phyloP scores from a whole-genome alignment of 2,888 invertebrate species.

The Nezara viridula region DNA sequence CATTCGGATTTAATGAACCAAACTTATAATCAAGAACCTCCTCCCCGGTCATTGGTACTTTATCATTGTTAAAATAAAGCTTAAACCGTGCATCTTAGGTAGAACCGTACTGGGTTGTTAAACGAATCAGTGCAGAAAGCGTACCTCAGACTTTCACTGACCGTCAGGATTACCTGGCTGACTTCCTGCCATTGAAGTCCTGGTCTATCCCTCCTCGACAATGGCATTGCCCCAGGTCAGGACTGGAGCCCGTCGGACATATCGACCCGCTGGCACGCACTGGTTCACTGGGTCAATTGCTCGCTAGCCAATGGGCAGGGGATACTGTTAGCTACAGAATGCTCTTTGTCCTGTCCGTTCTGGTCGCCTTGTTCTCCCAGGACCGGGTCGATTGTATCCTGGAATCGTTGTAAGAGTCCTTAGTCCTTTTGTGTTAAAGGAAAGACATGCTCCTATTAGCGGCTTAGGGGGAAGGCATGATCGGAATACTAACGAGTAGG shows the following conservation, averaged over 20 bases:
- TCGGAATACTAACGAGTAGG: no score
- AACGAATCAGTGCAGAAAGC: neutral
- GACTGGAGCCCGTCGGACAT: neutral
- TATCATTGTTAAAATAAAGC: no score
- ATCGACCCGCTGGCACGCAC: neutral
- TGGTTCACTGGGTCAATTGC: neutral
- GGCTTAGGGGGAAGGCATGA: neutral
- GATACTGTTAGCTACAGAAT: neutral
- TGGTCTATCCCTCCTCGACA: neutral
- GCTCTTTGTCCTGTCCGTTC: slow-evolving; percentile 14
- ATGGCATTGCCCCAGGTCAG: neutral
- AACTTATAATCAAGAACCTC: no score
- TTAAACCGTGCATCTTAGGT: no score
- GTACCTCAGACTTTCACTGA: neutral
- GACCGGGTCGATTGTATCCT: neutral
- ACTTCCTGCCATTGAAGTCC: no score
- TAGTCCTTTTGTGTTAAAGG: neutral
- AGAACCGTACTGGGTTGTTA: no score
- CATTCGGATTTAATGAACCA: no score
- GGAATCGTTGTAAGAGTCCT: neutral
- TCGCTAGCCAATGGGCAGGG: neutral
- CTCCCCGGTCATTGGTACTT: no score
- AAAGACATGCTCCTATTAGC: neutral
- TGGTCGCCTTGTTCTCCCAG: neutral
- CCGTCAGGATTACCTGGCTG: neutral